phyloP scores from a whole-genome alignment of 1,140 invertebrate genomes.

The Ceratoteleas bidentatus region DNA sequence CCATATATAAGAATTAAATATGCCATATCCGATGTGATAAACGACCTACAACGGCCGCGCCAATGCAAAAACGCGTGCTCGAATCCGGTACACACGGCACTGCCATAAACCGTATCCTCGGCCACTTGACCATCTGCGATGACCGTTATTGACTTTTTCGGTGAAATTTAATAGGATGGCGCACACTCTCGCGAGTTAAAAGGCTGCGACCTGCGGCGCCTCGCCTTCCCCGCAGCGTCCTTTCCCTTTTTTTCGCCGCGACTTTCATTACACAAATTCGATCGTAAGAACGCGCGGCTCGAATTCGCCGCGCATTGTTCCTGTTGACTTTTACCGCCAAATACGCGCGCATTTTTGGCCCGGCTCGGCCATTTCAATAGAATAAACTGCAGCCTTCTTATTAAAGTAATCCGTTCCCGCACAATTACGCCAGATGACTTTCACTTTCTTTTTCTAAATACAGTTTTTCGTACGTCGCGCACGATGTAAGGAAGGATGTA shows the following conservation, averaged over 20 bases:
- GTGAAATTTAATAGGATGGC: conserved; percentile 46
- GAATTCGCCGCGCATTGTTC: conserved; percentile 21
- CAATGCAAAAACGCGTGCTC: not conserved
- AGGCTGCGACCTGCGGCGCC: conserved; percentile 26
- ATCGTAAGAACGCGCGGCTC: conserved; percentile 21
- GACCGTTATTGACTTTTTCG: conserved; percentile 14
- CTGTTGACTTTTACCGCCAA: conserved; percentile 12
- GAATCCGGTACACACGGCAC: too few relatives aligned
- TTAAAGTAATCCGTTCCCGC: conserved; percentile 42
- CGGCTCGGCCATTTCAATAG: conserved; percentile 32
- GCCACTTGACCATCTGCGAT: too few relatives aligned
- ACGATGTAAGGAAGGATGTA: conserved; percentile 14
- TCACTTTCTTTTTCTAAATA: conserved; percentile 54
- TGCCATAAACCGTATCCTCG: too few relatives aligned
- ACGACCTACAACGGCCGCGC: too few relatives aligned
- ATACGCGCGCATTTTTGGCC: conserved; percentile 11
- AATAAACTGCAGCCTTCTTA: conserved; percentile 49
- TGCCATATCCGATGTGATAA: too few relatives aligned
- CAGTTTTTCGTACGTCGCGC: conserved; percentile 19
- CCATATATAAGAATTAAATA: too few relatives aligned
- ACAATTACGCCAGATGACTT: conserved; percentile 34
- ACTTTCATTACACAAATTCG: conserved; percentile 54
- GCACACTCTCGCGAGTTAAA: conserved; percentile 45
- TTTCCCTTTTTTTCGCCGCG: conserved; percentile 40
- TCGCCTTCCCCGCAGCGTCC: conserved; percentile 30